phyloP scores from a whole-genome alignment of 2,113 vertebrate species.

The Puma concolor region DNA sequence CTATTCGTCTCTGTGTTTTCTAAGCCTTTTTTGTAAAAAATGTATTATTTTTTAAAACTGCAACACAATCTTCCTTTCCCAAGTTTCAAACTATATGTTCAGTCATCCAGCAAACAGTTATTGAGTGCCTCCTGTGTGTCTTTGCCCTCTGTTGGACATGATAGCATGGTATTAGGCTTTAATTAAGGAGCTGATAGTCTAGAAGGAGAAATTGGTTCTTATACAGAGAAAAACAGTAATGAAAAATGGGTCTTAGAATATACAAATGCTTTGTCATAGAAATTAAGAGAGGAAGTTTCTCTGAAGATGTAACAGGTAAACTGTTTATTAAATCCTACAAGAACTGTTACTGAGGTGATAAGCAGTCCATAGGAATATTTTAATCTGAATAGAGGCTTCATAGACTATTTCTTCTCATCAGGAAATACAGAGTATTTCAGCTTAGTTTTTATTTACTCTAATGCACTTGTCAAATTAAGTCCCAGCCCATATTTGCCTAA shows the following conservation, averaged over 20 bases:
- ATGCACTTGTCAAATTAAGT: not conserved
- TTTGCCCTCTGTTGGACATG: not conserved
- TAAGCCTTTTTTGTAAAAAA: not conserved
- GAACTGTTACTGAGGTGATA: not conserved
- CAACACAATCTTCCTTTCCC: not conserved
- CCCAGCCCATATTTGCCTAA: not conserved
- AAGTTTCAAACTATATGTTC: not conserved
- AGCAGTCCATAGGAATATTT: not conserved
- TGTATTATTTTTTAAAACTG: not conserved
- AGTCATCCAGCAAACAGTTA: not conserved
- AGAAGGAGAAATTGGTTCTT: not conserved
- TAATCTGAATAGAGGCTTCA: not conserved
- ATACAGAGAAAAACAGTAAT: not conserved
- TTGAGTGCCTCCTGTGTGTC: not conserved
- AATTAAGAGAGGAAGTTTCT: not conserved
- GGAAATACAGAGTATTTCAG: not conserved
- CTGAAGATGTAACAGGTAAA: not conserved
- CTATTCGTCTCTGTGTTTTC: not conserved
- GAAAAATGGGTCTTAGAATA: not conserved
- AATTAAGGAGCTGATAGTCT: not conserved
- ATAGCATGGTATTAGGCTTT: not conserved
- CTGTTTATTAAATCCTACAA: not conserved
- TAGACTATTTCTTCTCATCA: not conserved
- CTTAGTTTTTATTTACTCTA: constrained; percentile 19
- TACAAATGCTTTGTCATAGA: not conserved